phyloP scores from a whole-genome alignment of 1,140 invertebrate species.

The Drosophila nasuta region DNA sequence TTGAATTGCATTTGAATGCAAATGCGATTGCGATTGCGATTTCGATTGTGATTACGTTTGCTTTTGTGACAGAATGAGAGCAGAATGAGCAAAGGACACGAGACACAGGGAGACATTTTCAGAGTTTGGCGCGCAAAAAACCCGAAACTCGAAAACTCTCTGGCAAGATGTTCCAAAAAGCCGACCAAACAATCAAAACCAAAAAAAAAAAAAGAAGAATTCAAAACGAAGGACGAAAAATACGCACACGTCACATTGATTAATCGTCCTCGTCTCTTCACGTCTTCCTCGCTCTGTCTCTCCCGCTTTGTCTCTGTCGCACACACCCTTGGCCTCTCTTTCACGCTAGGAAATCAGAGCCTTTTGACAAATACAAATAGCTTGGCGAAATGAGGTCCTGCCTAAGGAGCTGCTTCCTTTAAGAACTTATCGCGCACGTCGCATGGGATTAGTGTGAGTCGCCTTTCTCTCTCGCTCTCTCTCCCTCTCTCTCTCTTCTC shows the following conservation, averaged over 20 bases:
- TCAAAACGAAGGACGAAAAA: conserved; percentile 30
- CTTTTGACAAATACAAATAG: conserved; percentile 80
- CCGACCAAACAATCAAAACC: conserved; percentile 9
- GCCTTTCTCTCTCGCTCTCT: neutral
- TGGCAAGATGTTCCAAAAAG: conserved; percentile 48
- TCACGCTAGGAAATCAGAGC: conserved; percentile 56
- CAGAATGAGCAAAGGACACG: conserved; percentile 12
- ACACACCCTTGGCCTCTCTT: neutral
- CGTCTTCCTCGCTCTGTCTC: conserved; percentile 2
- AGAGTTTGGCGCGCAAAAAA: conserved; percentile 56
- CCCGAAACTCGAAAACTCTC: conserved; percentile 3
- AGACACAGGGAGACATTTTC: conserved; percentile 13
- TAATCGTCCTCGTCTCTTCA: conserved; percentile 60
- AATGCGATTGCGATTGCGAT: neutral
- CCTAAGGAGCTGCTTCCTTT: neutral
- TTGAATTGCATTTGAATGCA: neutral
- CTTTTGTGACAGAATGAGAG: conserved; percentile 9
- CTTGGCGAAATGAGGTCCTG: conserved; percentile 38
- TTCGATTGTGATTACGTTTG: neutral
- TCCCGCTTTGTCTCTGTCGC: conserved; percentile 8
- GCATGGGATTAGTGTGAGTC: conserved; percentile 56
- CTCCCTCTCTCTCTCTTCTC: neutral
- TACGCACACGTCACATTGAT: conserved; percentile 74
- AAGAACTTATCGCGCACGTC: conserved; percentile 60
- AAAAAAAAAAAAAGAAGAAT: conserved; percentile 24